Conservation (phyloP, 2,797 vertebrate genomes). For the Nannoperca obscura region DNA sequence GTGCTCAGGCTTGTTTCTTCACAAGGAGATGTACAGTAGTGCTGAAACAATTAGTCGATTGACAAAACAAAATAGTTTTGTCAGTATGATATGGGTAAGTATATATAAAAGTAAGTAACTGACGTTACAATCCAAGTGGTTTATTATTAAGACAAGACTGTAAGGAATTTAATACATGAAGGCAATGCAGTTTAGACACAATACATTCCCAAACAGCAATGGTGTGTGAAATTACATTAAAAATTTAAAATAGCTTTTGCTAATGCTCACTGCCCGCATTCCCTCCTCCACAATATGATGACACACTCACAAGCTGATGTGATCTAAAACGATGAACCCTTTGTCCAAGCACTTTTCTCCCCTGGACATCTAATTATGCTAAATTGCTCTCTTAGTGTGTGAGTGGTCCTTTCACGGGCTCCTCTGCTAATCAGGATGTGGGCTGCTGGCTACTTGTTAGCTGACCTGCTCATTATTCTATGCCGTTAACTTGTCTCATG, state of each 20-base stretch:
- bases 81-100: too few relatives aligned
- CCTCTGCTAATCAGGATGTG: conserved; percentile 72
- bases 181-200: neutral
- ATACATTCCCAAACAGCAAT: conserved; percentile 12
- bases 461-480: conserved; percentile 82
- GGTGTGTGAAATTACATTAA: conserved; percentile 24
- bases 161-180: neutral
- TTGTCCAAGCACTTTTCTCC: conserved; percentile 57
- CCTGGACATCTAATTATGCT: conserved; percentile 77
- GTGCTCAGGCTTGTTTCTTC: neutral
- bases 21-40: too few relatives aligned
- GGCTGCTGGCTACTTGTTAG: conserved; percentile 74
- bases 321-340: conserved; percentile 57
- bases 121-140: neutral
- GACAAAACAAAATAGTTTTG: neutral
- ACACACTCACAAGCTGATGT: conserved; percentile 49
- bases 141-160: neutral
- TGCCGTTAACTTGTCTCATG: conserved; percentile 61
- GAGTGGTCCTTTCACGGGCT: conserved; percentile 65
- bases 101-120: neutral
- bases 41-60: too few relatives aligned
- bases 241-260: conserved; percentile 4
- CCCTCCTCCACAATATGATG: conserved; percentile 36
- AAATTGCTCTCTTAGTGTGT: conserved; percentile 68
- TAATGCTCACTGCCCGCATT: conserved; percentile 5